A percentile compares a stretch with the other conserved stretches of the same genome.
Evolutionary conservation across 2,888 invertebrate genomes (phyloP).

Genomic region (Hecatera dysodea): DNA sequence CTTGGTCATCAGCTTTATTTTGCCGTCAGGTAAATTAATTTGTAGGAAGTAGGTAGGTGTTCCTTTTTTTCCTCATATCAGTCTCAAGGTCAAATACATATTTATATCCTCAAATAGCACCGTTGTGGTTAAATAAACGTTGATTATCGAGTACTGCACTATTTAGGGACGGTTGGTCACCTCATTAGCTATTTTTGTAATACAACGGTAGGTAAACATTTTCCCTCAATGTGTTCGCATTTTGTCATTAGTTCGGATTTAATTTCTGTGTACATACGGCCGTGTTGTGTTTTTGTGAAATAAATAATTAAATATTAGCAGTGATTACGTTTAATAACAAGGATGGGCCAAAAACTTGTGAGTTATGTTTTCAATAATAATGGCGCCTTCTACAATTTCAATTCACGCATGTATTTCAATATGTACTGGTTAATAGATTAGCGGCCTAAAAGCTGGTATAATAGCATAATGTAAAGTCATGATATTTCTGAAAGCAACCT

Average conservation of each 20-base stretch:
- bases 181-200: constrained; percentile 41
- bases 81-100: neutral
- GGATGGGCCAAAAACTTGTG: constrained; percentile 36
- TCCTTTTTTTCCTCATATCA: neutral
- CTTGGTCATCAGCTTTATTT: neutral
- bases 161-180: constrained; percentile 20
- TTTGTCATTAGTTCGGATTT: constrained; percentile 24
- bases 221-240: constrained; percentile 21
- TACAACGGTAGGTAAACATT: constrained; percentile 21
- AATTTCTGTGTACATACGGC: neutral
- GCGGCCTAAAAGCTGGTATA: too few relatives aligned
- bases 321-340: neutral
- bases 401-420: too few relatives aligned
- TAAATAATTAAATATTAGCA: neutral
- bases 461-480: too few relatives aligned
- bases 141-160: constrained; percentile 2
- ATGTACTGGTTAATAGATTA: neutral
- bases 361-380: constrained; percentile 7
- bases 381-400: neutral
- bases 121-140: constrained; percentile 2
- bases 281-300: constrained; percentile 25
- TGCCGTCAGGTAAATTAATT: neutral
- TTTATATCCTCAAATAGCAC: neutral
- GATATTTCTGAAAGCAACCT: neutral
- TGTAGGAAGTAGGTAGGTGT: too few relatives aligned